Evolutionary conservation across 2,797 vertebrate genomes (phyloP).

Genomic region (Enteromius radiatus): DNA sequence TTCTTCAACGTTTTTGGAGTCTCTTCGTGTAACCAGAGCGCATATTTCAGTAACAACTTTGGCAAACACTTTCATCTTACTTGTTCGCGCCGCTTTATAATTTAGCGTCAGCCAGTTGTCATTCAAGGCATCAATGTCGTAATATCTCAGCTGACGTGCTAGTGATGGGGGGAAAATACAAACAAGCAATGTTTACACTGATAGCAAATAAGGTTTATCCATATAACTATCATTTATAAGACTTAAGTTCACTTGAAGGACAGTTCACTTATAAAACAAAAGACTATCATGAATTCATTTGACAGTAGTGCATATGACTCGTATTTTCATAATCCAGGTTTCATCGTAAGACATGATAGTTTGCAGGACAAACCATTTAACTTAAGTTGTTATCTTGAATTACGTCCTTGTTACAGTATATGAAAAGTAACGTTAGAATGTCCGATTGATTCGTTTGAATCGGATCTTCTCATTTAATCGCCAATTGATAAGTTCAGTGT

Average conservation of each 20-base stretch:
- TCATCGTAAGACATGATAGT: background rate
- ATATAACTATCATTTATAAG: background rate
- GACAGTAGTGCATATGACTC: background rate
- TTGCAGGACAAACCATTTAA: background rate
- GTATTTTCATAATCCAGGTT: background rate
- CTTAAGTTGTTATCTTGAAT: background rate
- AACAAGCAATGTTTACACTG: background rate
- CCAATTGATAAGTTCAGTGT: background rate
- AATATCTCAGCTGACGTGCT: background rate
- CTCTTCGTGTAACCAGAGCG: background rate
- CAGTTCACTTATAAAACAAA: background rate
- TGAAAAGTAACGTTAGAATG: background rate
- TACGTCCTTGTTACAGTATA: background rate
- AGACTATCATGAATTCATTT: background rate
- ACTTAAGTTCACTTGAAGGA: background rate
- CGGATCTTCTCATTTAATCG: background rate
- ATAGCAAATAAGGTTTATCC: background rate
- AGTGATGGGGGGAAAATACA: background rate
- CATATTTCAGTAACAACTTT: constrained; percentile 8
- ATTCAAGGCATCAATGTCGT: background rate
- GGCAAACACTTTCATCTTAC: background rate
- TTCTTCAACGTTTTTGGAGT: background rate
- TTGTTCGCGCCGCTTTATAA: background rate
- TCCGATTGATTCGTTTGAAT: background rate
- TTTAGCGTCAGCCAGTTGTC: background rate